Base-by-base conservation (phyloP, 37 sponge, comb jelly and placozoan genomes). In the Cladorhizidae sp. region DNA sequence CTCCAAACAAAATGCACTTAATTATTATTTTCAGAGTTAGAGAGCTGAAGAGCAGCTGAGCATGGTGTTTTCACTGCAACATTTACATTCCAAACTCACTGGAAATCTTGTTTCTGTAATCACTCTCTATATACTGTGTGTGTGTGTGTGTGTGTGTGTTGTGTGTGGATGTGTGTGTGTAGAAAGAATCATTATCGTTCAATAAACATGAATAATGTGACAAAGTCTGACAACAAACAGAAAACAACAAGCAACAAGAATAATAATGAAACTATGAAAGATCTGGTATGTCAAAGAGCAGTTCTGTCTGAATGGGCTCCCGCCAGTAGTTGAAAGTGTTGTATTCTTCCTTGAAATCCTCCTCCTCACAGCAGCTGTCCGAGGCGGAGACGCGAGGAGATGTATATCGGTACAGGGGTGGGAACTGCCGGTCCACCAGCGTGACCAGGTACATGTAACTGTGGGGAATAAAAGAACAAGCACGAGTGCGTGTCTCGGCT, bases 281-380 rank as follows among this genome's bases (percentile, higher is more conserved):
- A 25, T 74, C 55, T 6, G 74, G 74, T 9, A 74, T 56, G 37
- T 74, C 74, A 26, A 71, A n/a, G 42, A 39, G 26, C 23, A 43
- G 25, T 20, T 33, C 72, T 21, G 45, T 23, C 5, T 22, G 18
- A 25, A 45, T n/a, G 21, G 74, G 74, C 1, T 1, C 8, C 42
- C 81, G 80, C 90, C 90, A 89, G 64, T 63, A 89, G 70, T 85
- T 89, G 75, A 89, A 80, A 14, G 71, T 59, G 40, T 20, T 80
- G 64, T 63, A 89, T 26, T 89, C 85, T 41, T 84, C 85, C 26
- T 74, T 68, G 38, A 68, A 65, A 43, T 23, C n/a, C 29, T 26
- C 45, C 1, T 51, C 52, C 1, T n/a, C 36, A 14, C 20, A 51
- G 20, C 33, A 57, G 59, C n/a, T 8, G 40, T 20, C 49, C 28